A percentile compares a stretch with the other conserved stretches of the same genome.
Conservation (phyloP, 1,140 invertebrate species). For the fruit fly (Drosophila melanogaster) region Release_6_plus_ISO1_MT NT_037436.4:919501-920000, state of each 20-base stretch:
- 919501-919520: constrained; percentile 78
- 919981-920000: constrained; percentile 83
- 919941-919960: constrained; percentile 83
- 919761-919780: constrained; percentile 59
- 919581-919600: constrained; percentile 1
- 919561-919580: constrained; percentile 39
- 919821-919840: constrained; percentile 69
- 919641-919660: constrained; percentile 80
- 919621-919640: constrained; percentile 60
- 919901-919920: constrained; percentile 24
- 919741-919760: constrained; percentile 82
- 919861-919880: constrained; percentile 45
- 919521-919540: constrained; percentile 79
- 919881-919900: constrained; percentile 62
- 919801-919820: constrained; percentile 17
- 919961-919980: constrained; percentile 83
- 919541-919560: constrained; percentile 69
- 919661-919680: constrained; percentile 64
- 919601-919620: constrained; percentile 1
- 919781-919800: constrained; percentile 42
- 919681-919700: constrained; percentile 38
- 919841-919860: constrained; percentile 82
- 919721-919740: constrained; percentile 62
- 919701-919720: constrained; percentile 37
- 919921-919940: constrained; percentile 69